phyloP scores from a whole-genome alignment of 2,113 vertebrate genomes.

The Alexandromys fortis region DNA sequence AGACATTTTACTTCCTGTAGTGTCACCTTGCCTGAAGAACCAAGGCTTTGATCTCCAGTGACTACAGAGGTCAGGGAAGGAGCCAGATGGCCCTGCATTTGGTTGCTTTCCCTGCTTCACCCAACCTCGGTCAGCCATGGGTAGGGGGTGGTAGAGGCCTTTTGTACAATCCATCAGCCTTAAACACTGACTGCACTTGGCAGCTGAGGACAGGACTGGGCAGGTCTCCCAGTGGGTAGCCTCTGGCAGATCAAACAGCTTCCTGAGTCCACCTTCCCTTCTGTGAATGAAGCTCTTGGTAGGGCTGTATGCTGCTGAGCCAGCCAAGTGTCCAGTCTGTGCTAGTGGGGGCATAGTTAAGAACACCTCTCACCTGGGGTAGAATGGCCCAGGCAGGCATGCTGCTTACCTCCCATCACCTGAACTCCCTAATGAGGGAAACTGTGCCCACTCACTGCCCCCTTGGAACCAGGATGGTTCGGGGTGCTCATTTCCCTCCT shows the following conservation, averaged over 20 bases:
- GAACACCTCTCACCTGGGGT: not conserved
- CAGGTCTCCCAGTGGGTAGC: not conserved
- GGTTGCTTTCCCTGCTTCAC: not conserved
- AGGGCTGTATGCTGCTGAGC: not conserved
- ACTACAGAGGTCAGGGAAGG: not conserved
- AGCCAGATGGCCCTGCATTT: not conserved
- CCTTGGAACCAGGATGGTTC: not conserved
- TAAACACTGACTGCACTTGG: not conserved
- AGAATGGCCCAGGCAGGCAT: not conserved
- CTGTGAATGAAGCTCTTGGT: not conserved
- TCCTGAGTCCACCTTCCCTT: not conserved
- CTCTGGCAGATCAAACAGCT: not conserved
- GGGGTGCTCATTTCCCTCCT: not conserved
- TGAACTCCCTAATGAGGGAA: not conserved
- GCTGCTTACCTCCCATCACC: not conserved
- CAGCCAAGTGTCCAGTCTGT: not conserved
- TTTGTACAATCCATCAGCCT: not conserved
- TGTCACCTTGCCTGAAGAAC: not conserved
- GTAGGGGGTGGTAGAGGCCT: not conserved
- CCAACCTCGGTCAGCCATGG: not conserved
- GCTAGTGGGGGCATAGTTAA: not conserved
- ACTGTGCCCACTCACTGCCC: not conserved
- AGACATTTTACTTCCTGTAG: not conserved
- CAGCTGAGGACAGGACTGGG: not conserved
- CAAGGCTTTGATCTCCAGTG: not conserved